Evolutionary conservation across 2,888 invertebrate species (phyloP).

Genomic region (Rhamnusium bicolor): DNA sequence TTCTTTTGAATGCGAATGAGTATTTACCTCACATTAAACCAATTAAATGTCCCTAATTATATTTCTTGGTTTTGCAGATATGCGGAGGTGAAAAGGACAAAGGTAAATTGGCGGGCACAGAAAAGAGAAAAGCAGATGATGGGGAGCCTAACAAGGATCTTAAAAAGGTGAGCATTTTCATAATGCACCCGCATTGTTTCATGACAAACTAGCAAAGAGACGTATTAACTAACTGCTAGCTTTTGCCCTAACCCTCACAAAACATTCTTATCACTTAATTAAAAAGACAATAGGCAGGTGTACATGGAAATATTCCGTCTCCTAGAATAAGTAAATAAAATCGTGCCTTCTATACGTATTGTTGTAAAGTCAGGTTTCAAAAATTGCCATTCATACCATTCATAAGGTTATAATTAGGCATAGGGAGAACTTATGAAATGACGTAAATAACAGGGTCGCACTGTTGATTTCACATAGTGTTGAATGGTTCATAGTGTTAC

Average conservation of each 20-base stretch:
- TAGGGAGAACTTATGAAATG: too few relatives aligned
- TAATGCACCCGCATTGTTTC: conserved; percentile 41
- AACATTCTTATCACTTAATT: conserved; percentile 39
- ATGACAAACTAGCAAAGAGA: conserved; percentile 10
- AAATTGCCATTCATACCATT: too few relatives aligned
- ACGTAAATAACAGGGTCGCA: too few relatives aligned
- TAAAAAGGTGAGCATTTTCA: conserved; percentile 79
- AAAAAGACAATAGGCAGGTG: conserved; percentile 18
- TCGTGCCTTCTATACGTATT: too few relatives aligned
- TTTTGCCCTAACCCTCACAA: neutral
- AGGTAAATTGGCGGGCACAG: conserved; percentile 78
- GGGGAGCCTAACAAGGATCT: conserved; percentile 87
- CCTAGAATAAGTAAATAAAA: neutral
- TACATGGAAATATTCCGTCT: neutral
- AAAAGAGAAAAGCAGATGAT: conserved; percentile 89
- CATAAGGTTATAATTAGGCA: too few relatives aligned
- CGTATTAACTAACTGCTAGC: neutral
- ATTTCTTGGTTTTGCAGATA: conserved; percentile 70
- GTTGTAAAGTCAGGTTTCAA: too few relatives aligned
- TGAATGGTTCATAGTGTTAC: too few relatives aligned
- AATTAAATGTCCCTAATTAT: conserved; percentile 19
- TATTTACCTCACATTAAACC: too few relatives aligned
- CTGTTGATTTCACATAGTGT: too few relatives aligned
- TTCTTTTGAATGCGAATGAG: neutral
- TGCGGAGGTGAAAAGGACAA: conserved; percentile 76